Evolutionary conservation across 2,888 invertebrate species (phyloP), one percentile per base, ranked within the genome.

Genomic region (Phalera bucephala): DNA sequence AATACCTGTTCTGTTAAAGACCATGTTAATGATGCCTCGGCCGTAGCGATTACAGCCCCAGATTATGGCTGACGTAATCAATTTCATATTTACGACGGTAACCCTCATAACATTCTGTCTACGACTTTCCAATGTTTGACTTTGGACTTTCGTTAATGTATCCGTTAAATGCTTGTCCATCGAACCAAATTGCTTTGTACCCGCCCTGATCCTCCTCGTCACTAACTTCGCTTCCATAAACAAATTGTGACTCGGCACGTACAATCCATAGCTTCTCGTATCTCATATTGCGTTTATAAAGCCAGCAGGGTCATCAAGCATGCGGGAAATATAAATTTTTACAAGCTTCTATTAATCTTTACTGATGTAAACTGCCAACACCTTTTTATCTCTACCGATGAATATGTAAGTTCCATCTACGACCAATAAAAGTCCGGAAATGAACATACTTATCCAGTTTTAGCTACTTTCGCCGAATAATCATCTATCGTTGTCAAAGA

Each of bases 151-250:
- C 46, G 51, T 58, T 57, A 58, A 46, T 50, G 49, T 50, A 57
- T 56, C 46, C 25, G 54, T 58, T 60, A 60, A 63, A 63, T 53
- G 58, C 51, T 53, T 65, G 57, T 63, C 63, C 61, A 61, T 57
- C 54, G 57, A 58, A 64, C 56, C 47, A 55, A 64, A 63, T 60
- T 60, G 55, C 53, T 58, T 61, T 58, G 52, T 66, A 65, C 63
- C 57, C 45, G 46, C 48, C n/a, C 51, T 45, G 50, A 62, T 61
- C 54, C 52, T 63, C 55, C 64, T 64, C 59, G 64, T 68, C 68
- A 69, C 60, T 72, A 77, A 75, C 76, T 70, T 73, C 72, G 63
- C 53, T 50, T 49, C 64, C 58, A 62, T 71, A 67, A 62, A 65
- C 59, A 57, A 64, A 57, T 57, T 56, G 62, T 53, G 48, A 55